Evolutionary conservation across 2,113 vertebrate species (phyloP), one percentile per base, ranked within the genome.

Genomic region (Silurus glanis): DNA sequence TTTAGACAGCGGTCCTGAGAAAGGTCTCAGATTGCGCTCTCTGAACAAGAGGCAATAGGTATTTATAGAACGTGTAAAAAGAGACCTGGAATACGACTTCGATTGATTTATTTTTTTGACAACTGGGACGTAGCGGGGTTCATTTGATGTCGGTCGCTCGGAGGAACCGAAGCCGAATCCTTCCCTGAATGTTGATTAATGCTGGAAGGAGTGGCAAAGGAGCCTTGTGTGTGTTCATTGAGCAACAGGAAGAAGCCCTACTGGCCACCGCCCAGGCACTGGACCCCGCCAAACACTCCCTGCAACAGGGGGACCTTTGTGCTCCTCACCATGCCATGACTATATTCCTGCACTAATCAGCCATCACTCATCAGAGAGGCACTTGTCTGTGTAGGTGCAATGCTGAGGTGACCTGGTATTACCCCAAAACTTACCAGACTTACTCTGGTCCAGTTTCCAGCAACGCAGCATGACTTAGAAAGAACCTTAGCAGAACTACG

Each of bases 291-390:
- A 91, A 89, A 82, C 83, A 58, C 83, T 78, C 13, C 74, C 66
- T 91, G 55, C 5, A 91, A 93, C 93, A 93, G 90, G 87, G 79
- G 78, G 75, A 79, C 83, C 93, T 91, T 93, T 95, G 91, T 94
- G 62, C 71, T 64, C 66, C 55, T 84, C 81, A 86, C 84, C 88
- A n/a, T 85, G 89, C 76, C 28, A 53, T 75, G 51, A 53, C 85
- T 86, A 28, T 82, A 64, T 76, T 55, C 80, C 80, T 66, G 56
- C 55, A 28, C 75, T 56, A 8, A 37, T 55, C 49, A 4, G 23
- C 82, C 51, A 21, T 59, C 45, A 75, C 14, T 78, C 51, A 17
- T 72, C 49, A 78, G 86, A 83, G 71, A 74, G 83, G n/a, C 53
- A 61, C 85, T 69, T 76, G 84, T 85, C 84, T 87, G 28, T 83